Base-by-base conservation (phyloP, 2,888 invertebrate species). In the Phytoseiulus persimilis region DNA sequence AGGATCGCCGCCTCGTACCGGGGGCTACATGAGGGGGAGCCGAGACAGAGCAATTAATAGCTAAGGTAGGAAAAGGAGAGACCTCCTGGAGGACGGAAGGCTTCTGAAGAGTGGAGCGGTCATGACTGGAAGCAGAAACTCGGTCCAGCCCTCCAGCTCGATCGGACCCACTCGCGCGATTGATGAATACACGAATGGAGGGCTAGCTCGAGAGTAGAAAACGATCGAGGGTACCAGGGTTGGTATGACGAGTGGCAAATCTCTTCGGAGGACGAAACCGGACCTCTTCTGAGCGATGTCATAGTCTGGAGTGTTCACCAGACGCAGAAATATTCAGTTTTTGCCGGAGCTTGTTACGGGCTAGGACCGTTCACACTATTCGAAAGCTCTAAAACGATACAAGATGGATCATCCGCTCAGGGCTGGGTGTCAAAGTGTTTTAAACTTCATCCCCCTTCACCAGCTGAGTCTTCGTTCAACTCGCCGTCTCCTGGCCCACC, bases 341-440 rank as follows among this genome's bases (percentile, higher is more conserved):
- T 39, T 39, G 5, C 9, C 5, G 1, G 11, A 65, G 18, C 65
- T 14, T 65, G 65, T 23, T 65, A 14, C 65, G 65, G 5, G 39
- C 39, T 6, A 11, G 65, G 65, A 65, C 23, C 65, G 65, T 65
- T 28, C 65, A 65, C 65, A 11, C 65, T 65, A 65, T 23, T 23
- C 65, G 65, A 65, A 65, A 65, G 65, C 65, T 65, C 65, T 65
- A 65, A 65, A 87, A 39, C 87, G 39, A 87, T 87, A 45, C 32
- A 87, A 87, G 87, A 87, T 87, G 87, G 87, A 87, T 87, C 87
- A 87, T 87, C 39, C 87, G 39, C 87, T 45, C 33, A 32, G 39
- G 32, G 39, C 9, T 33, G 45, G 87, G 32, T 87, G 87, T 87
- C 87, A 87, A 87, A 87, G 87, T 87, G 87, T 45, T 87, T 87